A percentile compares a stretch with the other conserved stretches of the same genome.
Evolutionary conservation across 2,113 vertebrate species (phyloP).

Genomic region (Cephalopterus ornatus): DNA sequence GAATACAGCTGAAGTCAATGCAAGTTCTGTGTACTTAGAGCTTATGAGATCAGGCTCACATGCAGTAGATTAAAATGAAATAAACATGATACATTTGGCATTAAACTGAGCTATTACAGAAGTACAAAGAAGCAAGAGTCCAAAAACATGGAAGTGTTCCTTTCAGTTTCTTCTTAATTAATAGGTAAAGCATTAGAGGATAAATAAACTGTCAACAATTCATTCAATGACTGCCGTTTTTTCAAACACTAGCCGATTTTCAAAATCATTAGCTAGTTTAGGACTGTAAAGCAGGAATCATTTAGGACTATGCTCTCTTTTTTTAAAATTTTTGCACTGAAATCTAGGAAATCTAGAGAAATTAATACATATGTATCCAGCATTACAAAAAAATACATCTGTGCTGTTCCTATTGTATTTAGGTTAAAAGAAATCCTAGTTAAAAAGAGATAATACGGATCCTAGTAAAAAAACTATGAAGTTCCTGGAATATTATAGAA

Average conservation of each 20-base stretch:
- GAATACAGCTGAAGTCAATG: slow-evolving; percentile 45
- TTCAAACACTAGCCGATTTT: slow-evolving; percentile 68
- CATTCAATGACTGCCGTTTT: slow-evolving; percentile 32
- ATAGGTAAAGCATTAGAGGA: slow-evolving; percentile 60
- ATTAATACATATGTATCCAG: background rate
- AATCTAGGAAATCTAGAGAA: background rate
- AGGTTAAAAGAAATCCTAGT: slow-evolving; percentile 2
- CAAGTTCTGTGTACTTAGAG: slow-evolving; percentile 47
- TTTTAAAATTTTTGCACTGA: background rate
- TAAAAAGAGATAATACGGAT: slow-evolving; percentile 3
- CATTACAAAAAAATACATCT: background rate
- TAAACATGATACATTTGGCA: slow-evolving; percentile 43
- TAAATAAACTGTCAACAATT: slow-evolving; percentile 54
- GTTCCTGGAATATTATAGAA: background rate
- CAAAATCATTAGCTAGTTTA: slow-evolving; percentile 61
- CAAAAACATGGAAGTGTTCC: slow-evolving; percentile 11
- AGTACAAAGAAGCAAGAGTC: slow-evolving; percentile 7
- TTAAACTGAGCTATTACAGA: slow-evolving; percentile 32
- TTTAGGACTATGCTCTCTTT: slow-evolving; percentile 9
- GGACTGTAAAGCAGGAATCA: slow-evolving; percentile 42
- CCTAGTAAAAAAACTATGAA: slow-evolving; percentile 32
- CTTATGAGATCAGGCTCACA: slow-evolving; percentile 48
- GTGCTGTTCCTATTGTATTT: background rate
- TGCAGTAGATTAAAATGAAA: slow-evolving; percentile 23
- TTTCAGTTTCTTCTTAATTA: slow-evolving; percentile 62